Evolutionary conservation across 2,113 vertebrate genomes (phyloP).

Genomic region (Sylvilagus bachmani): DNA sequence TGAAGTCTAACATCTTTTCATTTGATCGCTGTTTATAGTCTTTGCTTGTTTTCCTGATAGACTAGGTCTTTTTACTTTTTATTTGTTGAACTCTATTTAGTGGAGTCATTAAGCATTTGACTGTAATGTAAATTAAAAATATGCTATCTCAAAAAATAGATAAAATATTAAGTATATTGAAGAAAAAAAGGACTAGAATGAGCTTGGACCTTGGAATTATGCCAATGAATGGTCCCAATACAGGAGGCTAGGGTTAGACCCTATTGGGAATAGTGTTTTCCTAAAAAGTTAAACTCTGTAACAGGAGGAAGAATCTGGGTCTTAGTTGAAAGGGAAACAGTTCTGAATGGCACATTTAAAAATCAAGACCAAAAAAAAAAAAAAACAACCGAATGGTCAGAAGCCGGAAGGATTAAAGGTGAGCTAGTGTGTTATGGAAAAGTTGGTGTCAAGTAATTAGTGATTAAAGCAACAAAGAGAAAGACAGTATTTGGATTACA

Average conservation of each 20-base stretch:
- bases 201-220: neutral
- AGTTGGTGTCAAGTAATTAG: constrained; percentile 52
- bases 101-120: no score
- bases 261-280: neutral
- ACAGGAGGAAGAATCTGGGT: constrained; percentile 13
- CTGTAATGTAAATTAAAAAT: no score
- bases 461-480: constrained; percentile 34
- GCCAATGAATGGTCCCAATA: neutral
- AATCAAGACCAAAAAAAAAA: constrained; percentile 12
- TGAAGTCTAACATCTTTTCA: no score
- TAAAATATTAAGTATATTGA: no score
- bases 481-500: constrained; percentile 49
- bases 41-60: no score
- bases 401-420: constrained; percentile 71
- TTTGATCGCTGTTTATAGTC: no score
- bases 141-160: no score
- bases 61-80: no score
- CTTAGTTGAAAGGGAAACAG: constrained; percentile 60
- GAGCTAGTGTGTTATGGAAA: constrained; percentile 71
- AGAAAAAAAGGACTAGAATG: neutral
- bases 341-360: constrained; percentile 65
- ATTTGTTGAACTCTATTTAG: no score
- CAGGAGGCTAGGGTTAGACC: neutral
- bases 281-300: constrained; percentile 27
- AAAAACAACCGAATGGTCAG: constrained; percentile 35